Evolutionary conservation across 1,140 invertebrate species (phyloP), one percentile per base, ranked within the genome.

Genomic region (Archegozetes longisetosus): DNA sequence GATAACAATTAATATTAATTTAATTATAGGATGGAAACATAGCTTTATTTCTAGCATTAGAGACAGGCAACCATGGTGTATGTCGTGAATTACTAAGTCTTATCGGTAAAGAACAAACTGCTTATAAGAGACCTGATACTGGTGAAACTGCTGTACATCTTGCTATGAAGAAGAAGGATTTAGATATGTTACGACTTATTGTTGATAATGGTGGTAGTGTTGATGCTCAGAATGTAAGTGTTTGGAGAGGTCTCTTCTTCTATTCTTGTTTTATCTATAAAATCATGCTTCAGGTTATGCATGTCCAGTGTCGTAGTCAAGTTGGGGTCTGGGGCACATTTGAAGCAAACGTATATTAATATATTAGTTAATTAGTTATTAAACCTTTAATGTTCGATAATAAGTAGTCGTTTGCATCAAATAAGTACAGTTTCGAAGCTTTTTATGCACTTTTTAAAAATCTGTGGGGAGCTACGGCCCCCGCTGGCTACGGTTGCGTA

Each of bases 21-120:
- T 27, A 29, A 46, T 14, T 57, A 47, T 77, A 92, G 89, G 84
- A 82, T 72, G 92, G 91, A 60, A 88, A 88, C 73, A 86, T 94
- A 66, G 91, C 93, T 63, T 75, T 98, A 65, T 82, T 95, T 68
- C 74, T 92, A 66, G 89, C 93, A 27, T 84, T 95, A 55, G 89
- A 95, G 71, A 83, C 84, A 32, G 91, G 91, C 14, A 95, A 94
- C 73, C 83, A 90, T 69, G 85, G 85, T 55, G 90, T 94, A 79
- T 86, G 86, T 67, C 79, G 85, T 64, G 92, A 96, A 74, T 77
- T 97, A 23, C 77, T 98, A 55, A 79, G 83, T 12, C 56, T 67
- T 24, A 62, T 68, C 79, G 84, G 70, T 79, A 86, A 78, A 82
- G 86, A 61, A 76, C 84, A 61, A 26, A 29, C 66, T 9, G 55